These are phyloP conservation scores for Copidosoma aretas DNA, from an alignment of 2,888 invertebrate species.

Conservation along the genomic window DNA sequence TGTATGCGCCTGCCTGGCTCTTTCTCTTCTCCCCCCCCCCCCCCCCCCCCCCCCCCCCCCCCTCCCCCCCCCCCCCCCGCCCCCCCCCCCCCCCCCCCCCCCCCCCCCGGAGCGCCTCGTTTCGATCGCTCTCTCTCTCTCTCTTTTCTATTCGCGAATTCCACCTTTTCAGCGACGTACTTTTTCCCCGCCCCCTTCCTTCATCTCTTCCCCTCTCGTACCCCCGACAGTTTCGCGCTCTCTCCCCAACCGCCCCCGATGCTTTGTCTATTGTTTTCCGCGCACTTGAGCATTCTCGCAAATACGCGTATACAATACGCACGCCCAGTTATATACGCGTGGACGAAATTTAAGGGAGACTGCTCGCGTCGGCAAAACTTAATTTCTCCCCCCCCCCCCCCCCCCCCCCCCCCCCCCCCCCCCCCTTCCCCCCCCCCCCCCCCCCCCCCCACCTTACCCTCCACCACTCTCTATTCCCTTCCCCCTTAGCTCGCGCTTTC, in stretches of 20 bases:
- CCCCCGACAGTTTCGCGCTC: constrained; percentile 11
- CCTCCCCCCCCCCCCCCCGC: constrained; percentile 32
- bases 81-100: constrained; percentile 20
- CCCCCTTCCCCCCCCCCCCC: constrained; percentile 40
- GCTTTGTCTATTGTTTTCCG: constrained; percentile 38
- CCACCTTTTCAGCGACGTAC: constrained; percentile 30
- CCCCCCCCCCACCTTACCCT: too few species aligned
- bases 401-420: constrained; percentile 28
- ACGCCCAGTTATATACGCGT: constrained; percentile 27
- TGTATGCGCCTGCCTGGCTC: constrained; percentile 31
- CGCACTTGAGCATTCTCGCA: constrained; percentile 40
- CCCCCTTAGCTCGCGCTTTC: not conserved
- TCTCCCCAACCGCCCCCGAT: constrained; percentile 15
- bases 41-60: not conserved
- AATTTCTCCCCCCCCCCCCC: constrained; percentile 20
- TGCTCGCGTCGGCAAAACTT: constrained; percentile 36
- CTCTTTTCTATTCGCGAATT: constrained; percentile 16
- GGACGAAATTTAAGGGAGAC: constrained; percentile 34
- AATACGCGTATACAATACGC: constrained; percentile 27
- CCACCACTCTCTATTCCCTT: not conserved
- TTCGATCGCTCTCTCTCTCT: constrained; percentile 33
- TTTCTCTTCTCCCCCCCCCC: constrained; percentile 34
- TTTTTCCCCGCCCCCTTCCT: not conserved
- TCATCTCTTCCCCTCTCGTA: constrained; percentile 12
- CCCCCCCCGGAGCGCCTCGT: constrained; percentile 21